A percentile compares a stretch with the other conserved stretches of the same genome.
These are phyloP conservation scores for Amphipyra tragopoginis DNA, from an alignment of 2,888 invertebrate genomes.

Conservation along the genomic window DNA sequence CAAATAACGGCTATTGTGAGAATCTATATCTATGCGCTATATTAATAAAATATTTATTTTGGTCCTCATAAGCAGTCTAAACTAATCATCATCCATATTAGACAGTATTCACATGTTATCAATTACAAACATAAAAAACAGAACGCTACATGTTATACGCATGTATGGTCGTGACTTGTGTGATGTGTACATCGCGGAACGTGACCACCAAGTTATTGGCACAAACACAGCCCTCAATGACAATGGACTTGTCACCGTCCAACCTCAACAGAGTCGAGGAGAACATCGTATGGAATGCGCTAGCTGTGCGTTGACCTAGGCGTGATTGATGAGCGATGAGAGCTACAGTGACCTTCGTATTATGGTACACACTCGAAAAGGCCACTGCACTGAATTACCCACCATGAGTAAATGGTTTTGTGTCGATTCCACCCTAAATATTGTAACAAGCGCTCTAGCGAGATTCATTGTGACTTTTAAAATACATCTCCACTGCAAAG, in stretches of 20 bases:
- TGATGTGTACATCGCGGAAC: conserved; percentile 46
- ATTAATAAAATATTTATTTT: conserved; percentile 3
- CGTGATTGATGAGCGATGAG: conserved; percentile 72
- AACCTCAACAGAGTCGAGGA: conserved; percentile 20
- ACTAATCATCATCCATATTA: conserved; percentile 31
- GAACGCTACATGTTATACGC: conserved; percentile 46
- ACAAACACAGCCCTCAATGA: conserved; percentile 26
- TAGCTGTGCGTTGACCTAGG: conserved; percentile 75
- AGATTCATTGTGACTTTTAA: conserved; percentile 2
- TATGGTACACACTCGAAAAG: conserved; percentile 46
- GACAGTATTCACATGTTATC: conserved; percentile 29
- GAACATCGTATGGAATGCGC: conserved; percentile 59
- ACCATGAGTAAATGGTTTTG: conserved; percentile 53
- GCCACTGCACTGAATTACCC: conserved; percentile 59
- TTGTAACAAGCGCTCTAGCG: conserved; percentile 25
- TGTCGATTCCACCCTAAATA: conserved; percentile 67
- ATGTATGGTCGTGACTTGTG: conserved; percentile 50
- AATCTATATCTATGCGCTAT: conserved; percentile 20
- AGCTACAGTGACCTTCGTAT: conserved; percentile 61
- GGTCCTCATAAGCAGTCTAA: conserved; percentile 39
- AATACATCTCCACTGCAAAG: conserved; percentile 2
- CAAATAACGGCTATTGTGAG: neutral
- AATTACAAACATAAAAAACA: conserved; percentile 40
- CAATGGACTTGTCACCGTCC: conserved; percentile 10
- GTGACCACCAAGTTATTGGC: conserved; percentile 31